Base-by-base conservation (phyloP, 1,140 invertebrate species). In the Notospermus geniculatus region DNA sequence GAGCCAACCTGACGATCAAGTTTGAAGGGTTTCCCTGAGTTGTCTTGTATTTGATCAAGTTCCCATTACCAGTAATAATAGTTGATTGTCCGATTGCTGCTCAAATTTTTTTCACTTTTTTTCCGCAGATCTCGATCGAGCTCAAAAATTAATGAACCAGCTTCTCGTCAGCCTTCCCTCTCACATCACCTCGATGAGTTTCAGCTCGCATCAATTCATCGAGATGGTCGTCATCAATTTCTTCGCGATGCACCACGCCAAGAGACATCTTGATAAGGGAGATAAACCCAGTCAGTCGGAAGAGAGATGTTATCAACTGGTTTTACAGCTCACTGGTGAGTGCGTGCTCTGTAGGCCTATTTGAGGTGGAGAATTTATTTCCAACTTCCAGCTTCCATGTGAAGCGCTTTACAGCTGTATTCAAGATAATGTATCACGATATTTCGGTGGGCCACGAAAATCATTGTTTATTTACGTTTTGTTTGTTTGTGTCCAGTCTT, bases 211-310 rank as follows among this genome's bases (percentile, higher is more conserved):
- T 79, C 87, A 89, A 63, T 80, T 92, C n/a, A 73, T 86, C 30
- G 83, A 91, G 84, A 90, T 91, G 85, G 82, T 87, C 19, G 85
- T 87, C 30, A 87, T 92, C 19, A 88, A 90, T 73, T 84, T 91
- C 43, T 92, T 89, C 80, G 84, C 88, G 1, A 83, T 90, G 61
- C 84, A 87, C 70, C 86, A 88, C 58, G 77, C 84, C 0, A 83
- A 83, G 1, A 85, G 70, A 61, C 67, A 66, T 54, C 57, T 61
- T 46, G 55, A 36, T 7, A 36, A 39, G 29, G 54, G 54, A 25
- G 19, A 66, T 9, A 58, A 63, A 19, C 55, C 78, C 5, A 72
- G 67, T 55, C 60, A 65, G 25, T 73, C 78, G 55, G 76, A 78
- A 63, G 65, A 71, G 36, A 71, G 65, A 43, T 85, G 86, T 15